Percentiles rank a stretch among this genome's conserved stretches.
Conservation (phyloP, 2,113 vertebrate species). For the Chaetura pelagica region DNA sequence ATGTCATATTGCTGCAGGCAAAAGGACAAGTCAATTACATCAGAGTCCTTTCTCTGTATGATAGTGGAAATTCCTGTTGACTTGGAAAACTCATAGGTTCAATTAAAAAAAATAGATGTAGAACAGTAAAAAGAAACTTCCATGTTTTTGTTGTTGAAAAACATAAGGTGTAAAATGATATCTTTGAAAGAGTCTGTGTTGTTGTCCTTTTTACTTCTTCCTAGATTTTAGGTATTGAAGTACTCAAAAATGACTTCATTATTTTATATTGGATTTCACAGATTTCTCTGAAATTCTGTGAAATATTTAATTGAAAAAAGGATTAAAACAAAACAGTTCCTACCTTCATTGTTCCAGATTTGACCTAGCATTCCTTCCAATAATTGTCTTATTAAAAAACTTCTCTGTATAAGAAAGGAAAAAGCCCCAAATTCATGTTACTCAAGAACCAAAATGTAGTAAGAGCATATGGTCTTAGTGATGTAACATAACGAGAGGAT, state of each 20-base stretch:
- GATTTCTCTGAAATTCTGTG: not conserved
- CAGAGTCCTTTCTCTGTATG: not conserved
- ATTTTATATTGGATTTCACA: not conserved
- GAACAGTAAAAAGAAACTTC: slow-evolving; percentile 20
- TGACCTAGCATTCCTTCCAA: not conserved
- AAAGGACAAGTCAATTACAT: not conserved
- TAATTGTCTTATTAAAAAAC: not conserved
- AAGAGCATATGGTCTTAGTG: not conserved
- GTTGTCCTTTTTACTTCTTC: not conserved
- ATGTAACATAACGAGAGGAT: not conserved
- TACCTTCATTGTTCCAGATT: not conserved
- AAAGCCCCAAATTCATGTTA: not conserved
- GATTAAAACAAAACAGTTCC: not conserved
- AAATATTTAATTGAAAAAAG: not conserved
- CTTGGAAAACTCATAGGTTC: not conserved
- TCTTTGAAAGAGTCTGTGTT: slow-evolving; percentile 52
- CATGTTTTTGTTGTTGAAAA: slow-evolving; percentile 45
- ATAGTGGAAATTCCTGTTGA: not conserved
- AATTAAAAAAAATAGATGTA: not conserved
- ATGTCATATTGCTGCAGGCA: not conserved
- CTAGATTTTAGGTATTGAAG: not conserved
- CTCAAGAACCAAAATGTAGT: not conserved
- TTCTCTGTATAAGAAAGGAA: not conserved
- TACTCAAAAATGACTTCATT: slow-evolving; percentile 29
- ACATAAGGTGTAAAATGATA: slow-evolving; percentile 31